phyloP scores from a whole-genome alignment of 1,140 invertebrate genomes.

The Drosophila burlai region DNA sequence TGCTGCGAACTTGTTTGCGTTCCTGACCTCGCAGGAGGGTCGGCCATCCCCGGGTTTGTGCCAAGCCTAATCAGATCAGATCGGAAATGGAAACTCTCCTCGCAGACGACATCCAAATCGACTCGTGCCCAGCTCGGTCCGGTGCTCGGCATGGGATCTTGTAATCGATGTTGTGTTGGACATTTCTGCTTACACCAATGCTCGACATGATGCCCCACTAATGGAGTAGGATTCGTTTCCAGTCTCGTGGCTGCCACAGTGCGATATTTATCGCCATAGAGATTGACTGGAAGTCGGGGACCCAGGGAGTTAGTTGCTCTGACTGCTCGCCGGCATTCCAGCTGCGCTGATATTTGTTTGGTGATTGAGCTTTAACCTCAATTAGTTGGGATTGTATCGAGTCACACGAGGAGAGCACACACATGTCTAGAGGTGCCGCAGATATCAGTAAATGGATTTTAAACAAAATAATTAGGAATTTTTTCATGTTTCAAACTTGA shows the following conservation, averaged over 20 bases:
- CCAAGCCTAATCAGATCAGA: constrained; percentile 33
- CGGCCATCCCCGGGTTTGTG: constrained; percentile 14
- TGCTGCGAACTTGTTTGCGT: constrained; percentile 46
- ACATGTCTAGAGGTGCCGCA: not conserved
- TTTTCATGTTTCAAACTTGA: too few species aligned
- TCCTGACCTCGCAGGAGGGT: constrained; percentile 36
- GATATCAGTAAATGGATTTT: not conserved
- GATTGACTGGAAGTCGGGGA: constrained; percentile 45
- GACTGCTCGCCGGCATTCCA: constrained; percentile 16
- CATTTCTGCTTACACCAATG: constrained; percentile 63
- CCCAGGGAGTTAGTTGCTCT: not conserved
- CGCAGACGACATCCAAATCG: constrained; percentile 33
- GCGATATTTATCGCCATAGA: constrained; percentile 71
- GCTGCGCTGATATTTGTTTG: constrained; percentile 6
- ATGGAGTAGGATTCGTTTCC: constrained; percentile 32
- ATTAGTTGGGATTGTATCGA: constrained; percentile 56
- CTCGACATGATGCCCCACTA: constrained; percentile 65
- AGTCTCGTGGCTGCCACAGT: constrained; percentile 34
- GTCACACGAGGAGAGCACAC: not conserved
- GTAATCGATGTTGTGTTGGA: constrained; percentile 75
- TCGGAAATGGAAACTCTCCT: constrained; percentile 34
- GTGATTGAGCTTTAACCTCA: constrained; percentile 48
- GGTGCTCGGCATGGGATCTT: constrained; percentile 58
- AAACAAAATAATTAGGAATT: not conserved
- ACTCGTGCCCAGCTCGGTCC: constrained; percentile 36